Evolutionary conservation across 2,113 vertebrate species (phyloP), one percentile per base, ranked within the genome.

Genomic region (Lanius ludovicianus): DNA sequence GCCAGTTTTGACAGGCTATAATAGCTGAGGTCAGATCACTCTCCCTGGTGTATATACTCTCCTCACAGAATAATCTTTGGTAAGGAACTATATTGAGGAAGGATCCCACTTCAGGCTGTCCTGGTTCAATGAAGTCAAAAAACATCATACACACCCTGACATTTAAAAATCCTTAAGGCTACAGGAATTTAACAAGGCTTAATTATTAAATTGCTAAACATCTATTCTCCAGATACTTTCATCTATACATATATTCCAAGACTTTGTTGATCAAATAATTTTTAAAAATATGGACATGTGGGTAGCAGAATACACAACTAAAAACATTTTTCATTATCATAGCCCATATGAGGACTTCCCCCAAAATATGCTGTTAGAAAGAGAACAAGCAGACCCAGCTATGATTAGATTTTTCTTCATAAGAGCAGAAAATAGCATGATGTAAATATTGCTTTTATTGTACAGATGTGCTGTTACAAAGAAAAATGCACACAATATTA

Each of bases 391-490:
- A 95, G 75, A 88, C 20, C 15, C 59, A 83, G 28, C 17, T 70
- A 87, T 59, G 41, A 69, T 62, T 87, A 84, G 60, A 67, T 89
- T 89, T 93, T 96, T 74, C 81, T 95, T 96, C 87, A 93, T 93
- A 95, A 86, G 9, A 75, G 31, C 24, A 97, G 89, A 97, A 95
- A 90, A 91, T 64, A 86, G 39, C 75, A 91, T 91, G 60, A 94
- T 68, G 50, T 90, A 94, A 96, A 97, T 97, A 95, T 92, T 88
- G 18, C 7, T 89, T 97, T 97, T 95, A 97, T 97, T 94, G 84
- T 94, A 46, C 91, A 97, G 91, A 96, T 97, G 80, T 93, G 23
- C 50, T 80, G 27, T 81, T 96, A 80, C 50, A 95, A 97, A 95
- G 92, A 87, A 96, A 97, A 96, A 95, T 80, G 90, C 74, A 70